Evolutionary conservation across 64 coral and sea anemone species (phyloP), one percentile per base, ranked within the genome.

Genomic region (Pocillopora verrucosa): DNA sequence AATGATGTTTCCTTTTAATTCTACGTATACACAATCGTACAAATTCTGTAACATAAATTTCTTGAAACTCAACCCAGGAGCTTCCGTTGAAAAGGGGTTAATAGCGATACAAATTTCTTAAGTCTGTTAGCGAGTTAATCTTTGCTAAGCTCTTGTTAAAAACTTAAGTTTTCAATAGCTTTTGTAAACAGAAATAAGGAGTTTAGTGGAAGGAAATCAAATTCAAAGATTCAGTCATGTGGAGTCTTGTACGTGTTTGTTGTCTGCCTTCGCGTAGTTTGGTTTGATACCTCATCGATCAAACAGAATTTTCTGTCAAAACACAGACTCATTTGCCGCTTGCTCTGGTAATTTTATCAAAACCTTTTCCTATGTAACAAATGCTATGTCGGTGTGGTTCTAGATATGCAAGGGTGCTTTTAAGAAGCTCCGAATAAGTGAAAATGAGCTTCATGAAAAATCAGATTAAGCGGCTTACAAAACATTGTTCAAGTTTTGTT

Each of bases 241-340:
- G 16, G 38, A 81, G 34, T 38, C 65, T 70, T 15, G 10, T 72
- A 68, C 63, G 64, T 85, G 82, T 65, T 51, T 85, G 4, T 24
- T 20, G 10, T 85, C 19, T 70, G 38, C 20, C 57, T 85, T 70
- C 45, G 64, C 82, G 13, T 56, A 72, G 82, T 85, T 72, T 85
- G 82, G 82, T 70, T 85, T 85, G 82, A 56, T 85, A 85, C 82
- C 41, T 85, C 82, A 85, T 85, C 82, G 63, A 85, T 85, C 82
- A 85, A 85, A 85, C 9, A 4, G 36, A 41, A 11, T 57, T 19
- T 24, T n/a, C 63, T 85, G 82, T 85, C 82, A 85, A 72, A 72
- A 69, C 30, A 16, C 67, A 65, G 37, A 62, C 11, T 38, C 34
- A 20, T 22, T 57, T 56, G 82, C 65, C 82, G 82, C 65, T 11